Percentiles rank a stretch among this genome's conserved stretches.
Conservation (phyloP, 1,140 invertebrate species). For the Pogonomyrmex barbatus region DNA sequence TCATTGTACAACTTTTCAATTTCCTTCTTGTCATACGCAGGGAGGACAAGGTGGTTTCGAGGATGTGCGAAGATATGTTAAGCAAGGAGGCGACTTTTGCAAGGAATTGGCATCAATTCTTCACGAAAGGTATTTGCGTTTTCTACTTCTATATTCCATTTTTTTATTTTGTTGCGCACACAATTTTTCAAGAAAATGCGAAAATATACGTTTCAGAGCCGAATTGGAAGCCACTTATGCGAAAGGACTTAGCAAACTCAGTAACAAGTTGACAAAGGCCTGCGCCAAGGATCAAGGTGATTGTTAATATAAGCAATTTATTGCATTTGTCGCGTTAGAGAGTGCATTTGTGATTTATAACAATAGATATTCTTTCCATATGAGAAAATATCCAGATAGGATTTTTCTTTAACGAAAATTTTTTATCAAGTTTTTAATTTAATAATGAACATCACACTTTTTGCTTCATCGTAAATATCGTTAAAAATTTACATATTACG, state of each 20-base stretch:
- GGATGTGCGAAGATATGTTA: slow-evolving; percentile 95
- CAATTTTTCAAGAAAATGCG: slow-evolving; percentile 18
- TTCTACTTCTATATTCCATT: neutral
- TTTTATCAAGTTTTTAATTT: neutral
- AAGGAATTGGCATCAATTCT: slow-evolving; percentile 95
- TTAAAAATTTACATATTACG: neutral
- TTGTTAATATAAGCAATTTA: too few relatives aligned
- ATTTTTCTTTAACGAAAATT: neutral
- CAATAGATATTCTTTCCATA: neutral
- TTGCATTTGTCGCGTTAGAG: neutral
- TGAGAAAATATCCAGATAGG: neutral
- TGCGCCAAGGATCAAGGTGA: slow-evolving; percentile 87
- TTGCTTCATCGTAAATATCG: neutral
- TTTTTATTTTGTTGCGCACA: neutral
- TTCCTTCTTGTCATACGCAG: slow-evolving; percentile 87
- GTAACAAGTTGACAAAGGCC: slow-evolving; percentile 93
- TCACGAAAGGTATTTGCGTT: slow-evolving; percentile 92
- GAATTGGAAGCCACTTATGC: slow-evolving; percentile 96
- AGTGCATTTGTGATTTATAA: neutral
- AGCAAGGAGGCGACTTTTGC: slow-evolving; percentile 97
- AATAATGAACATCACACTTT: neutral
- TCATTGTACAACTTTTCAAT: slow-evolving; percentile 16
- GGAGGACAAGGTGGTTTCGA: slow-evolving; percentile 96
- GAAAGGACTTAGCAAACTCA: slow-evolving; percentile 95
- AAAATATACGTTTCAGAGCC: slow-evolving; percentile 86